Percentiles rank a stretch among this genome's conserved stretches.
Conservation (phyloP, 2,888 invertebrate species). For the Theretra japonica region DNA sequence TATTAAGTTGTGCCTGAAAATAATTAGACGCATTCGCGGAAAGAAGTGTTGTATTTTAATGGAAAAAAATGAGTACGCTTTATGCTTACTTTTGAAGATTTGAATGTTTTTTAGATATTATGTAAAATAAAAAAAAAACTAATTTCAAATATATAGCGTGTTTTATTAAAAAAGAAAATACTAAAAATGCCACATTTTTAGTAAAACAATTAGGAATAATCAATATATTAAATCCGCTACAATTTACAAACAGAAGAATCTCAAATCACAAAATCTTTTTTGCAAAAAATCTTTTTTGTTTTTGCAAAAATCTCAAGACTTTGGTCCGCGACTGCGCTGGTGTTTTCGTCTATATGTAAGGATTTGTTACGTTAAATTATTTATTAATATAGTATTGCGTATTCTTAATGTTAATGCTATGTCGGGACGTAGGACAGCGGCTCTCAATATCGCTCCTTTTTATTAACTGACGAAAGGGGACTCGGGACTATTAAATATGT, state of each 20-base stretch:
- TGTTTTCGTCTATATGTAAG: slow-evolving; percentile 14
- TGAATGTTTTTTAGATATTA: too few species aligned
- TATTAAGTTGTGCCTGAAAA: slow-evolving; percentile 26
- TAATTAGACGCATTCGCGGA: not conserved
- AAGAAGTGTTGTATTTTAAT: not conserved
- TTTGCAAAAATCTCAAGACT: not conserved
- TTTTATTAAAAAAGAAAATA: not conserved
- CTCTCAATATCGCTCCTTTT: not conserved
- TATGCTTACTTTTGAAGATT: too few species aligned
- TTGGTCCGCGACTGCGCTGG: not conserved
- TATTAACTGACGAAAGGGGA: not conserved
- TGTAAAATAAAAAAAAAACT: too few species aligned
- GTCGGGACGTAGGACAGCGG: not conserved
- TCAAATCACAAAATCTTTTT: too few species aligned
- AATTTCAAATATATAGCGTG: too few species aligned
- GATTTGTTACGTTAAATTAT: slow-evolving; percentile 46
- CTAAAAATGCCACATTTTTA: not conserved
- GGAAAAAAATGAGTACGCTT: not conserved
- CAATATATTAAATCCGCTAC: not conserved
- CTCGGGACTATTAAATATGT: not conserved
- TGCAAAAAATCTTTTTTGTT: not conserved
- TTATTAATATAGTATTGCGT: slow-evolving; percentile 22
- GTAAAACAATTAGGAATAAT: not conserved
- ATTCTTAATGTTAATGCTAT: not conserved
- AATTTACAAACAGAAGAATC: too few species aligned